Evolutionary conservation across 2,888 invertebrate species (phyloP), one percentile per base, ranked within the genome.

Genomic region (Branchellion lobata): DNA sequence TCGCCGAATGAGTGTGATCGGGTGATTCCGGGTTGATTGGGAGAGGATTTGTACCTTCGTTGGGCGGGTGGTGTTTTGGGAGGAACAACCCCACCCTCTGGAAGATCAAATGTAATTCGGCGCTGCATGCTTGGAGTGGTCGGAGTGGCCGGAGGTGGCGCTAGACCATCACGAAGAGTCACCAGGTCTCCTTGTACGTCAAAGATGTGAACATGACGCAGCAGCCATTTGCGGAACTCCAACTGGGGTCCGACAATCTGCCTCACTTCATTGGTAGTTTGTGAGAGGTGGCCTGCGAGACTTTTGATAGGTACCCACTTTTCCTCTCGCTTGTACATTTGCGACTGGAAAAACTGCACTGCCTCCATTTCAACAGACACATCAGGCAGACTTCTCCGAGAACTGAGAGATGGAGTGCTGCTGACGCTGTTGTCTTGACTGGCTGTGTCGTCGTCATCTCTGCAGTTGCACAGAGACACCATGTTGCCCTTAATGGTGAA

Each of bases 301-400:
- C 96, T 96, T 87, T 94, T 94, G 84, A 98, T 95, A 2, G 96
- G 97, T 83, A 99, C 95, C 90, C 98, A 97, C 1, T 96, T 94
- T 83, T 94, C 92, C 81, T 98, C 96, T 88, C 98, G 96, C 89
- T 97, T 94, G 83, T 86, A 90, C 88, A 99, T 91, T 90, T 97
- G 96, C 86, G 93, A 92, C 79, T 94, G 93, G 89, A 99, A 99
- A 90, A 97, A 99, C 86, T 96, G 94, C 85, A 97, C 96, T 80
- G 99, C 97, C 89, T 97, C 97, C 86, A 93, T 92, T 84, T 95
- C 96, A 33, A 84, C 84, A 51, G 86, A 86, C 81, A 87, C 86
- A 82, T 87, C 87, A 51, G 85, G 83, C 36, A 83, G 77, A 53
- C 81, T 69, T 36, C 82, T 80, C 31, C 73, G 53, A 34, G 80